phyloP scores from a whole-genome alignment of 2,888 invertebrate species.

The Drosophila paracracens region DNA sequence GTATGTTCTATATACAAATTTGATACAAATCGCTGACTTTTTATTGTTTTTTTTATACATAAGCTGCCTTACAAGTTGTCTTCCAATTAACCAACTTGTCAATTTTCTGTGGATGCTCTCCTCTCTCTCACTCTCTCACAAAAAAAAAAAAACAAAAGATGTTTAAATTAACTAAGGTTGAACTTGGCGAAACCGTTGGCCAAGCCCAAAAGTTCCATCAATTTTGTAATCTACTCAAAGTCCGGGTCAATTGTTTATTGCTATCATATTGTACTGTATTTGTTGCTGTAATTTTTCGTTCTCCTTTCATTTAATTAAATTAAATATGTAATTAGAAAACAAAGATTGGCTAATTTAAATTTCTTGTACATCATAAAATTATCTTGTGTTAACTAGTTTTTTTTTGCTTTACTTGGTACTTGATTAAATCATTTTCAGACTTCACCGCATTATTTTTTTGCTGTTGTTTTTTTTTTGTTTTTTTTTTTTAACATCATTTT shows the following conservation, averaged over 20 bases:
- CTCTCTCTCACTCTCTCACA: neutral
- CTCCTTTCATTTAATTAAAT: slow-evolving; percentile 85
- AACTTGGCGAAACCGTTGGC: neutral
- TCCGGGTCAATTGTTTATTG: slow-evolving; percentile 27
- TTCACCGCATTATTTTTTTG: slow-evolving; percentile 75
- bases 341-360: slow-evolving; percentile 65
- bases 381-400: slow-evolving; percentile 51
- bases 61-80: slow-evolving; percentile 9
- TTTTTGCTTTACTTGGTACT: slow-evolving; percentile 68
- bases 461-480: slow-evolving; percentile 31
- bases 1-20: slow-evolving; percentile 52
- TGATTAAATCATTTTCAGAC: slow-evolving; percentile 84
- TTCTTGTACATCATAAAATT: slow-evolving; percentile 67
- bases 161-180: slow-evolving; percentile 14
- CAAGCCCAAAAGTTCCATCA: slow-evolving; percentile 10
- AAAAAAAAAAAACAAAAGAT: slow-evolving; percentile 3
- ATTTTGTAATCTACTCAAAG: slow-evolving; percentile 39
- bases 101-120: neutral
- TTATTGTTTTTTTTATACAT: slow-evolving; percentile 15
- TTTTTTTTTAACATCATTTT: slow-evolving; percentile 51
- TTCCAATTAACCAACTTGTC: slow-evolving; percentile 8
- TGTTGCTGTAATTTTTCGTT: slow-evolving; percentile 61
- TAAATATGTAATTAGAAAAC: slow-evolving; percentile 66
- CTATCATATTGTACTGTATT: slow-evolving; percentile 53
- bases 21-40: slow-evolving; percentile 51